These are phyloP conservation scores for Tyria jacobaeae DNA, from an alignment of 2,888 invertebrate species.

Conservation along the genomic window DNA sequence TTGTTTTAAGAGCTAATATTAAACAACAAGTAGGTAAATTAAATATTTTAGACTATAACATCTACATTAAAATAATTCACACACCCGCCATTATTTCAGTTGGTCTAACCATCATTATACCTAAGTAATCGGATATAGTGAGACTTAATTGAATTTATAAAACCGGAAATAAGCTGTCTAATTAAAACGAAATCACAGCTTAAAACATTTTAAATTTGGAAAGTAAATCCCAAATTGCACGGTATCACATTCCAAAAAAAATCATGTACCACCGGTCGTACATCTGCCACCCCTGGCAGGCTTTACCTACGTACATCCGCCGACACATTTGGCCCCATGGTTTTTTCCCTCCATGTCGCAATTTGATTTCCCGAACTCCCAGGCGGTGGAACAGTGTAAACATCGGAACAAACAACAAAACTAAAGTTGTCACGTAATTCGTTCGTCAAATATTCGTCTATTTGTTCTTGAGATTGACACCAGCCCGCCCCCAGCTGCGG, in stretches of 20 bases:
- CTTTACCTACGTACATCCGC: constrained; percentile 57
- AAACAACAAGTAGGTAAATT: too few relatives aligned
- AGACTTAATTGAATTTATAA: background rate
- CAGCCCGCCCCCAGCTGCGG: constrained; percentile 70
- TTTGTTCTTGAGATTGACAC: constrained; percentile 84
- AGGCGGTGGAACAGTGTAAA: constrained; percentile 61
- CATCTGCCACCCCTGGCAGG: constrained; percentile 57
- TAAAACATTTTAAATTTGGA: constrained; percentile 28
- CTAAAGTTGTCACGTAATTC: constrained; percentile 82
- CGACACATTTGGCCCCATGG: constrained; percentile 48
- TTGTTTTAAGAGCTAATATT: too few relatives aligned
- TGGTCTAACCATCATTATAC: background rate
- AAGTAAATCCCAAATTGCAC: constrained; percentile 48
- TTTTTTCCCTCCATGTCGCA: constrained; percentile 56
- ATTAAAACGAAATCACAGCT: constrained; percentile 35
- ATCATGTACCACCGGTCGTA: constrained; percentile 35
- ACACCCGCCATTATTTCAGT: background rate
- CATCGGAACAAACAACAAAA: constrained; percentile 64
- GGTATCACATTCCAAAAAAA: constrained; percentile 51
- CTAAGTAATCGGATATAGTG: constrained; percentile 3
- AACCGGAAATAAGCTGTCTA: constrained; percentile 37
- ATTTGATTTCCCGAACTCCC: constrained; percentile 66
- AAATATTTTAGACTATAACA: background rate
- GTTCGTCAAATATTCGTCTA: constrained; percentile 78
- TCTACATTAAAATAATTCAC: background rate